A percentile compares a stretch with the other conserved stretches of the same genome.
These are phyloP conservation scores for Diaphora mendica DNA, from an alignment of 2,888 invertebrate genomes.

Conservation along the genomic window DNA sequence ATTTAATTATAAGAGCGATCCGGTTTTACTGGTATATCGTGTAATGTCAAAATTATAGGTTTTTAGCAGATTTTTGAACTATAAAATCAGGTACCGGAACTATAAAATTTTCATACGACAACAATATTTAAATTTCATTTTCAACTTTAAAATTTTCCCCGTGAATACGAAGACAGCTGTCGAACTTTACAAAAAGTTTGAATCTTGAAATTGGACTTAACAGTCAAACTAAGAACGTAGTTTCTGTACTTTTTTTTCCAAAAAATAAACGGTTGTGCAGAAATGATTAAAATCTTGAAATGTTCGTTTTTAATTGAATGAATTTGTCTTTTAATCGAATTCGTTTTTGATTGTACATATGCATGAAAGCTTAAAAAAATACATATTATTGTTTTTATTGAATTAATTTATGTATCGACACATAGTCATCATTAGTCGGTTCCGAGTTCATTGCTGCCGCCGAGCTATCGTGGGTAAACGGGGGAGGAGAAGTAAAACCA, in stretches of 20 bases:
- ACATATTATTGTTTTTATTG: too few species aligned
- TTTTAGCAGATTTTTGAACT: not conserved
- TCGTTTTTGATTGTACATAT: too few species aligned
- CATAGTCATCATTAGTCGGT: too few species aligned
- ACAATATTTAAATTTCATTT: not conserved
- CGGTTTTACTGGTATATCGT: too few species aligned
- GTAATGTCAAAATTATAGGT: not conserved
- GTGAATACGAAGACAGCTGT: not conserved
- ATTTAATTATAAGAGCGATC: not conserved
- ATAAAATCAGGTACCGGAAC: not conserved
- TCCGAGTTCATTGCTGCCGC: too few species aligned
- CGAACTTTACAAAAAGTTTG: not conserved
- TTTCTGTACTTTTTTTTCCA: not conserved
- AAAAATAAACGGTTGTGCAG: not conserved
- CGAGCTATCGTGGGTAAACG: too few species aligned
- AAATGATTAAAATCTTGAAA: not conserved
- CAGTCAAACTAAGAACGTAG: not conserved
- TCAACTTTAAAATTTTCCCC: not conserved
- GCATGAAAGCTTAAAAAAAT: too few species aligned
- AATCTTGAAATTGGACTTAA: not conserved
- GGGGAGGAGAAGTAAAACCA: too few species aligned
- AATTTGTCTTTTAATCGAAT: not conserved
- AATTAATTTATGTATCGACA: too few species aligned
- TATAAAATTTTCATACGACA: not conserved
- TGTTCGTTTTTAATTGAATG: not conserved